Conservation (phyloP, 2,797 vertebrate genomes). For the Ptychobarbus kaznakovi region DNA sequence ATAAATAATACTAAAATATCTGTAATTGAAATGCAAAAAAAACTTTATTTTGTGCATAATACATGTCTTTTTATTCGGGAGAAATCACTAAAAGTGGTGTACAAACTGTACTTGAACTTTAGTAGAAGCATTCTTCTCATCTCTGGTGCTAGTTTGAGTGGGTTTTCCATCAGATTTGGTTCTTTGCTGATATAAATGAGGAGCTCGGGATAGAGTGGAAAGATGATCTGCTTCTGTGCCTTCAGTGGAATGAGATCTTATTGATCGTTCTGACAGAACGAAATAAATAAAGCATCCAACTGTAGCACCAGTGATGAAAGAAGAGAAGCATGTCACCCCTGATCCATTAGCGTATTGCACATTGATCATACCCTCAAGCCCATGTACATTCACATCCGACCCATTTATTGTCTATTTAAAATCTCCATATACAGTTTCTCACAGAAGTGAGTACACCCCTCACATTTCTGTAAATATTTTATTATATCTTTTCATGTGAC, state of each 20-base stretch:
- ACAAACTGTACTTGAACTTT: background rate
- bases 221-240: conserved; percentile 40
- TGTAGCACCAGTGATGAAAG: conserved; percentile 48
- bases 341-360: conserved; percentile 71
- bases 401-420: conserved; percentile 67
- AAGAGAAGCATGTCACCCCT: conserved; percentile 54
- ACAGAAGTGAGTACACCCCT: no score
- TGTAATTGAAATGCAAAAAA: background rate
- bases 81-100: background rate
- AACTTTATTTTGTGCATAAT: background rate
- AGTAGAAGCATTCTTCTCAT: conserved; percentile 37
- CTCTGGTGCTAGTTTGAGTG: conserved; percentile 32
- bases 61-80: background rate
- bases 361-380: conserved; percentile 71
- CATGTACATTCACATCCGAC: conserved; percentile 67
- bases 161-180: conserved; percentile 20
- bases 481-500: no score
- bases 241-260: conserved; percentile 72
- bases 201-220: conserved; percentile 32
- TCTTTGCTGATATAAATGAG: conserved; percentile 51
- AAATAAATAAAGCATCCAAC: conserved; percentile 68
- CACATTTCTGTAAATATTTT: no score
- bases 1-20: background rate
- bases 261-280: conserved; percentile 74
- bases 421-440: conserved; percentile 43